Percentiles rank a stretch among this genome's conserved stretches.
These are phyloP conservation scores for Mimumesa dahlbomi DNA, from an alignment of 2,888 invertebrate genomes.

Conservation along the genomic window DNA sequence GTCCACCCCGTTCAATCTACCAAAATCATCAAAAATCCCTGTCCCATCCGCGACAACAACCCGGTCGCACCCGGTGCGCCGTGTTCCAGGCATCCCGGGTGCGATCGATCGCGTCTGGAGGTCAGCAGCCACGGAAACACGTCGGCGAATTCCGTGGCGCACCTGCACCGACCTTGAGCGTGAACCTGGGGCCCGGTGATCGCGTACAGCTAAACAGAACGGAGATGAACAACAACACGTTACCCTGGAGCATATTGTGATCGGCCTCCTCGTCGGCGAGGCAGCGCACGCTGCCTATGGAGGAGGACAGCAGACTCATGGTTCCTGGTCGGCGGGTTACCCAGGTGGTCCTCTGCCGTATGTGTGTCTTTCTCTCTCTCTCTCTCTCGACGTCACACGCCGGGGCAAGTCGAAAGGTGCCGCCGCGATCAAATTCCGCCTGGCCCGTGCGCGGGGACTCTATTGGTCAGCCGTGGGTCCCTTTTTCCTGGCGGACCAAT, in stretches of 20 bases:
- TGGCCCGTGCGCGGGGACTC: too few species aligned
- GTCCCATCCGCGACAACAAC: too few species aligned
- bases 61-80: too few species aligned
- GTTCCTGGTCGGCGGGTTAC: slow-evolving; percentile 17
- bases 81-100: not conserved
- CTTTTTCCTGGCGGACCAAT: not conserved
- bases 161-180: slow-evolving; percentile 43
- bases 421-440: too few species aligned
- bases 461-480: too few species aligned
- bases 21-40: too few species aligned
- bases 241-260: slow-evolving; percentile 80
- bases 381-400: slow-evolving; percentile 28
- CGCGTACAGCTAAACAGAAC: too few species aligned
- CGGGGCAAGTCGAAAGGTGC: too few species aligned
- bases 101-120: slow-evolving; percentile 49
- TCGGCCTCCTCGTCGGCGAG: slow-evolving; percentile 78
- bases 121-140: slow-evolving; percentile 38
- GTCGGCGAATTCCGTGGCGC: slow-evolving; percentile 9
- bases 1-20: too few species aligned
- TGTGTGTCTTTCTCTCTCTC: too few species aligned
- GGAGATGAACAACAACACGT: slow-evolving; percentile 53
- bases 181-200: slow-evolving; percentile 31
- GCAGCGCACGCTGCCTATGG: slow-evolving; percentile 72
- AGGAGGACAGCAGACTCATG: slow-evolving; percentile 77
- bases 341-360: not conserved